Evolutionary conservation across 2,113 vertebrate species (phyloP).

Genomic region (Connochaetes taurinus): DNA sequence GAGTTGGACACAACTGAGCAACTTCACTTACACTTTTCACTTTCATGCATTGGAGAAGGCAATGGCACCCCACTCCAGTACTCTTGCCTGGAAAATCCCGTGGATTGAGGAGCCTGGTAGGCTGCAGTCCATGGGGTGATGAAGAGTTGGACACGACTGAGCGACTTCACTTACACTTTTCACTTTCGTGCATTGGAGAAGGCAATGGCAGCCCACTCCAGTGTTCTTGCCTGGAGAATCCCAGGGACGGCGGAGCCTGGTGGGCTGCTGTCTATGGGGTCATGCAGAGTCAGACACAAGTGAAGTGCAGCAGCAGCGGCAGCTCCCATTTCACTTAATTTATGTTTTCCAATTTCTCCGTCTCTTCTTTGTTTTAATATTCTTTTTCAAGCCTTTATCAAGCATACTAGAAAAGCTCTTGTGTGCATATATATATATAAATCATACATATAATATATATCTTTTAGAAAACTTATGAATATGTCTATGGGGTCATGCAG

Average conservation of each 20-base stretch:
- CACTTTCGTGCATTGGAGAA: too few relatives aligned
- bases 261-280: too few relatives aligned
- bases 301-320: background rate
- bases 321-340: background rate
- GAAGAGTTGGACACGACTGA: too few relatives aligned
- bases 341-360: background rate
- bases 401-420: background rate
- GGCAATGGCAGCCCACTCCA: too few relatives aligned
- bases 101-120: accelerated
- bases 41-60: background rate
- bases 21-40: background rate
- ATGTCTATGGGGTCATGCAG: background rate
- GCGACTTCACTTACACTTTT: too few relatives aligned
- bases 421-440: background rate
- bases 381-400: background rate
- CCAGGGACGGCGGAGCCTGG: too few relatives aligned
- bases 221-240: too few relatives aligned
- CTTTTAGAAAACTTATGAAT: background rate
- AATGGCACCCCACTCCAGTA: background rate
- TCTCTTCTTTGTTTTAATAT: background rate
- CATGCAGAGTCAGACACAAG: background rate
- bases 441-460: background rate
- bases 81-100: background rate
- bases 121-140: background rate
- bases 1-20: background rate